Percentiles rank a stretch among this genome's conserved stretches.
Conservation (phyloP, 2,113 vertebrate species). For the human (Homo sapiens) region DNA sequence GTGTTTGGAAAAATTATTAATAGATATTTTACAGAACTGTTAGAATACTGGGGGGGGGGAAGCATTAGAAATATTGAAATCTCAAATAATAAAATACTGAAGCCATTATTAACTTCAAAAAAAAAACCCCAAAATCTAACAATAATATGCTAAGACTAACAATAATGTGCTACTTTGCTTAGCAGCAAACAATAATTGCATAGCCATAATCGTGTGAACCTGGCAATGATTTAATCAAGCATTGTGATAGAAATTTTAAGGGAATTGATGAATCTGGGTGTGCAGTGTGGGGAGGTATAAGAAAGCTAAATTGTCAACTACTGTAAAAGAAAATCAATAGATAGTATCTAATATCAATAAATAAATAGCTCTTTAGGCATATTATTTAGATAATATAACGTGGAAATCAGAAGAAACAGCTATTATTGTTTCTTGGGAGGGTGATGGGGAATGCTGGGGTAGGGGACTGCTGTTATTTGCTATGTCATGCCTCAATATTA, state of each 20-base stretch:
- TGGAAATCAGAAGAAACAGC: conserved; percentile 26
- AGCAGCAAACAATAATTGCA: not conserved
- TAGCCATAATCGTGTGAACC: not conserved
- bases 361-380: not conserved
- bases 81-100: conserved; percentile 31
- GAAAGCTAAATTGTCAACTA: conserved; percentile 19
- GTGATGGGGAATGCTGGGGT: not conserved
- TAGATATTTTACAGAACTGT: not conserved
- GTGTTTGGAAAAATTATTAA: not conserved
- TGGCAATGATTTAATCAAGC: not conserved
- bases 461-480: not conserved
- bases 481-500: not conserved
- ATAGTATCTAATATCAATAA: not conserved
- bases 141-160: not conserved
- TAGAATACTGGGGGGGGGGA: not conserved
- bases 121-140: not conserved
- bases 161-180: conserved; percentile 6
- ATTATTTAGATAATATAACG: not conserved
- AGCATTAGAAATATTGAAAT: conserved; percentile 22
- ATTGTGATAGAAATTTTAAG: not conserved
- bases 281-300: not conserved
- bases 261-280: not conserved
- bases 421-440: not conserved
- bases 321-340: not conserved
- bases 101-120: not conserved